A percentile compares a stretch with the other conserved stretches of the same genome.
Conservation (phyloP, 2,888 invertebrate species). For the Frankliniella intonsa region DNA sequence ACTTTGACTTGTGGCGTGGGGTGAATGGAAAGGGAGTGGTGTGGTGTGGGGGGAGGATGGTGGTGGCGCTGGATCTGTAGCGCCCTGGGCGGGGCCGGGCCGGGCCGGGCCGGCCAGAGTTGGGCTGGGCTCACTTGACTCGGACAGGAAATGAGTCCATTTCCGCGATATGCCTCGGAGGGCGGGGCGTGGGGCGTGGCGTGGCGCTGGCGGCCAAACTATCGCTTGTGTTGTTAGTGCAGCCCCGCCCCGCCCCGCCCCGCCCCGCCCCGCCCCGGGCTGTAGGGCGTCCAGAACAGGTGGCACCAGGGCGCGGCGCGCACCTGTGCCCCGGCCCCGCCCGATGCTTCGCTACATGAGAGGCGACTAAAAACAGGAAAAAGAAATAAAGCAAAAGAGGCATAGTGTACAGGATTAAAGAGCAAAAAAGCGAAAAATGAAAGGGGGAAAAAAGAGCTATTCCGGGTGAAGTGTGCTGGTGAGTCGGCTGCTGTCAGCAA, state of each 20-base stretch:
- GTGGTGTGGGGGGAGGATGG: not conserved
- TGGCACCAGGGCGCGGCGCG: too few relatives aligned
- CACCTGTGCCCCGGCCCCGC: not conserved
- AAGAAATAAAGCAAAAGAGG: too few relatives aligned
- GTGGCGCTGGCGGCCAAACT: not conserved
- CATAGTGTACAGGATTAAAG: too few relatives aligned
- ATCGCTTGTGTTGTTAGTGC: not conserved
- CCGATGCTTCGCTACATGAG: too few relatives aligned
- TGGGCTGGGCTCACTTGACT: not conserved
- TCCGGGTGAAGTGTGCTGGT: too few relatives aligned
- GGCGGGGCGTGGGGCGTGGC: not conserved
- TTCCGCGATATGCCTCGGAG: not conserved
- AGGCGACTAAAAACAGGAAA: too few relatives aligned
- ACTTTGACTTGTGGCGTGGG: too few relatives aligned
- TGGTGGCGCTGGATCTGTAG: not conserved
- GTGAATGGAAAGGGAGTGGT: not conserved
- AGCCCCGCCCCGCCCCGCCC: not conserved
- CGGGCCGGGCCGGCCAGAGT: not conserved
- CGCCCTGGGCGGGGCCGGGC: not conserved
- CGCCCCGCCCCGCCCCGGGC: not conserved
- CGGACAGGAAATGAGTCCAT: constrained; percentile 18
- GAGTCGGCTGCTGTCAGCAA: too few relatives aligned
- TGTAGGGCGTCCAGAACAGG: not conserved
- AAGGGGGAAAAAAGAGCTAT: too few relatives aligned
- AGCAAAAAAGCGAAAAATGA: too few relatives aligned